A percentile compares a stretch with the other conserved stretches of the same genome.
Evolutionary conservation across 2,888 invertebrate genomes (phyloP).

Genomic region (Campaea margaritaria): DNA sequence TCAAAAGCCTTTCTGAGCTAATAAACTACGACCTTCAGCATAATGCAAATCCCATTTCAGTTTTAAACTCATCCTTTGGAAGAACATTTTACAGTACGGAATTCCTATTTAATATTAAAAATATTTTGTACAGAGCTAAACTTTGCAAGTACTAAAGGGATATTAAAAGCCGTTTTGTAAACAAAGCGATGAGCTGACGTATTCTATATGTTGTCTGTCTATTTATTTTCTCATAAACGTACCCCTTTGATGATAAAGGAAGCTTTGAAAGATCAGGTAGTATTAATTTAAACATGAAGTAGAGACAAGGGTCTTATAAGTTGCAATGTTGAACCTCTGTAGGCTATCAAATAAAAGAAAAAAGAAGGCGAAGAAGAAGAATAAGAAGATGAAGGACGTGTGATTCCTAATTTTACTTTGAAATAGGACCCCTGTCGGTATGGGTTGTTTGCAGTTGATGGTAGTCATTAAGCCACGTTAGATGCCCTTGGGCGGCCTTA

Average conservation of each 20-base stretch:
- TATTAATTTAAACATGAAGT: background rate
- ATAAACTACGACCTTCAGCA: slow-evolving; percentile 30
- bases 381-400: too few species aligned
- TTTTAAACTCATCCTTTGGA: slow-evolving; percentile 36
- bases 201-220: background rate
- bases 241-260: background rate
- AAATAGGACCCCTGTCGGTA: too few species aligned
- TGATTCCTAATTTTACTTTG: too few species aligned
- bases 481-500: too few species aligned
- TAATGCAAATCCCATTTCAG: slow-evolving; percentile 36
- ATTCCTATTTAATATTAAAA: slow-evolving; percentile 37
- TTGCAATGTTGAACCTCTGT: too few species aligned
- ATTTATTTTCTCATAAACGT: background rate
- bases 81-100: slow-evolving; percentile 24
- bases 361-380: too few species aligned
- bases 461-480: too few species aligned
- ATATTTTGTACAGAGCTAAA: slow-evolving; percentile 15
- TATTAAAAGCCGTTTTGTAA: slow-evolving; percentile 28
- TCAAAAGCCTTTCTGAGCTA: slow-evolving; percentile 37
- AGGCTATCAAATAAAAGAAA: too few species aligned
- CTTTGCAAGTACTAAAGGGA: slow-evolving; percentile 11
- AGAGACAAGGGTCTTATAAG: too few species aligned
- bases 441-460: too few species aligned
- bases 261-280: background rate
- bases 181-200: slow-evolving; percentile 14